Conservation (phyloP, 2,888 invertebrate genomes). For the Rhamphomyia laevipes region DNA sequence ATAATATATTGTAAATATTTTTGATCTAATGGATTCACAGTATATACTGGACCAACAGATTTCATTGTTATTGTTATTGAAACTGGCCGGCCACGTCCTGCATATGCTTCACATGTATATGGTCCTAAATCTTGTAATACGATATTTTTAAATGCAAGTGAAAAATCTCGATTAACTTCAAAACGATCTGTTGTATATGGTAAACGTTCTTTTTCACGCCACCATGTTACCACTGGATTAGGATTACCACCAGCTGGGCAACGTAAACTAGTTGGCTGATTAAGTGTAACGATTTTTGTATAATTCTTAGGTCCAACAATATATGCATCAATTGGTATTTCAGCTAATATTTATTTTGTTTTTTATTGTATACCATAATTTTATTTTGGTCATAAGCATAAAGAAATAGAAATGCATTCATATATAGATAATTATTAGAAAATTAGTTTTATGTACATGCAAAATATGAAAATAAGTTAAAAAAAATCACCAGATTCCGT, state of each 20-base stretch:
- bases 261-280: constrained; percentile 55
- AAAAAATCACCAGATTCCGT: background rate
- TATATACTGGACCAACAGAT: constrained; percentile 57
- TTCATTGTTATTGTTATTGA: constrained; percentile 64
- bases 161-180: constrained; percentile 61
- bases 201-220: constrained; percentile 64
- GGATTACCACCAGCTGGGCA: constrained; percentile 79
- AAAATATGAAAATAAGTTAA: background rate
- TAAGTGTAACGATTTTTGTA: constrained; percentile 56
- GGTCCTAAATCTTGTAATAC: constrained; percentile 62
- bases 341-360: constrained; percentile 16
- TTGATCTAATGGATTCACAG: constrained; percentile 43
- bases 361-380: background rate
- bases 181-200: constrained; percentile 44
- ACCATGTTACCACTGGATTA: constrained; percentile 69
- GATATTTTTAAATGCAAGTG: constrained; percentile 61
- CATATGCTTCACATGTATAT: constrained; percentile 84
- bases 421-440: background rate
- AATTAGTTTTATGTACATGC: background rate
- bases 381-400: background rate
- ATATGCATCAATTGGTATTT: constrained; percentile 39
- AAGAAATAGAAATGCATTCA: background rate
- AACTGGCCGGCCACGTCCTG: constrained; percentile 63
- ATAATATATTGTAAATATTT: constrained; percentile 50
- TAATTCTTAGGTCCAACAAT: constrained; percentile 56